Evolutionary conservation across 2,113 vertebrate species (phyloP).

Genomic region (Polyodon spathula): DNA sequence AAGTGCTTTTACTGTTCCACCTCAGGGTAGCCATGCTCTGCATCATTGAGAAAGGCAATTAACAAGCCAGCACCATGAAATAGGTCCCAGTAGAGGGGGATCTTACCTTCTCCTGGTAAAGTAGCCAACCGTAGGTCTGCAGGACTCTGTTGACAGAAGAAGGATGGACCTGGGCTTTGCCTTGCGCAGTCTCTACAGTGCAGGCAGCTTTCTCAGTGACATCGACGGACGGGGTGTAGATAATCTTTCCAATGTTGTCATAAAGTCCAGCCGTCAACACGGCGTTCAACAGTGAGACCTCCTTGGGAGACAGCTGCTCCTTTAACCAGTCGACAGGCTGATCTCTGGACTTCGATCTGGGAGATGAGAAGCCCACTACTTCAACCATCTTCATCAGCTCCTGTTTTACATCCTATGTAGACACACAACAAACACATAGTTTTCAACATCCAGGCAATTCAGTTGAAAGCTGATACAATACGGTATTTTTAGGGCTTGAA

Average conservation of each 20-base stretch:
- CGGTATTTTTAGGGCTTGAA: too few relatives aligned
- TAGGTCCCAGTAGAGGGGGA: background rate
- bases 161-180: conserved; percentile 84
- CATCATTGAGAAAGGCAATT: too few relatives aligned
- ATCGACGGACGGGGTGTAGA: conserved; percentile 74
- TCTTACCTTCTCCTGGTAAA: conserved; percentile 91
- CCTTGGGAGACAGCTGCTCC: conserved; percentile 50
- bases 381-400: conserved; percentile 83
- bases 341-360: conserved; percentile 19
- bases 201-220: conserved; percentile 76
- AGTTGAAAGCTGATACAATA: too few relatives aligned
- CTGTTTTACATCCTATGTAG: conserved; percentile 74
- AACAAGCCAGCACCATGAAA: too few relatives aligned
- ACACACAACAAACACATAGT: too few relatives aligned
- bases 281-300: conserved; percentile 74
- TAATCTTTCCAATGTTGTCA: conserved; percentile 78
- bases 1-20: too few relatives aligned
- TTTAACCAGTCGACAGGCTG: conserved; percentile 24
- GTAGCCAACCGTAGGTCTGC: conserved; percentile 83
- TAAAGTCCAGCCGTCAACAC: conserved; percentile 86
- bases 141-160: conserved; percentile 88
- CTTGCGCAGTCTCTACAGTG: conserved; percentile 82
- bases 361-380: conserved; percentile 70
- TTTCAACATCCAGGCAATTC: too few relatives aligned
- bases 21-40: too few relatives aligned